Base-by-base conservation (phyloP, 2,797 vertebrate species). In the Menidia menidia region DNA sequence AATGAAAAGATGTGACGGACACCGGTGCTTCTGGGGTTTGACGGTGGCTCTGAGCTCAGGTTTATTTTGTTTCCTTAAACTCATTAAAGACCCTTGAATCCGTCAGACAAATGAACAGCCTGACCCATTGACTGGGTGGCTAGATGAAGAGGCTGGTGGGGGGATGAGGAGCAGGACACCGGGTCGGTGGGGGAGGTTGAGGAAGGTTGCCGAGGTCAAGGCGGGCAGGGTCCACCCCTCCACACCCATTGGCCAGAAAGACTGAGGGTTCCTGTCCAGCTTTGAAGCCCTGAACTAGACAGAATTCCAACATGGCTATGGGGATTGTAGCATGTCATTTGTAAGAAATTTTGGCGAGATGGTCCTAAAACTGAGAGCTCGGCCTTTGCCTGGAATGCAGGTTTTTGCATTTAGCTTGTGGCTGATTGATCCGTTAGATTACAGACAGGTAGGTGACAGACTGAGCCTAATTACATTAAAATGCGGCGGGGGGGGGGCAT, bases 311-410 rank as follows among this genome's bases (percentile, higher is more conserved):
- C 89, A 89, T 39, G 64, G 78, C 74, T 71, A 88, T 90, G 89
- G 74, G 92, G 91, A 93, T 92, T 93, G 90, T 91, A 87, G 77
- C 90, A 89, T 64, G 85, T 91, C 88, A 81, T 91, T 91, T 91
- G 89, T 85, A 79, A 82, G 80, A 86, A 47, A 75, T 87, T 74
- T 84, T 89, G 89, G 73, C 91, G 63, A 86, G 87, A 84, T 82
- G 84, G 78, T 91, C 89, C 86, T 91, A 92, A 91, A 90, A 73
- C 33, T 43, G 64, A 74, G 77, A 77, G 69, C 73, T 50, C 71
- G 68, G 56, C 66, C 69, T 62, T 73, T 32, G 30, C 41, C 43
- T 55, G 69, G 75, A 82, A 87, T 85, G 77, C 62, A 67, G 67
- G 60, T 65, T 75, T 90, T 76, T 69, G 62, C 68, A 64, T 68